Conservation (phyloP, 2,888 invertebrate species). For the Acleris emargana region DNA sequence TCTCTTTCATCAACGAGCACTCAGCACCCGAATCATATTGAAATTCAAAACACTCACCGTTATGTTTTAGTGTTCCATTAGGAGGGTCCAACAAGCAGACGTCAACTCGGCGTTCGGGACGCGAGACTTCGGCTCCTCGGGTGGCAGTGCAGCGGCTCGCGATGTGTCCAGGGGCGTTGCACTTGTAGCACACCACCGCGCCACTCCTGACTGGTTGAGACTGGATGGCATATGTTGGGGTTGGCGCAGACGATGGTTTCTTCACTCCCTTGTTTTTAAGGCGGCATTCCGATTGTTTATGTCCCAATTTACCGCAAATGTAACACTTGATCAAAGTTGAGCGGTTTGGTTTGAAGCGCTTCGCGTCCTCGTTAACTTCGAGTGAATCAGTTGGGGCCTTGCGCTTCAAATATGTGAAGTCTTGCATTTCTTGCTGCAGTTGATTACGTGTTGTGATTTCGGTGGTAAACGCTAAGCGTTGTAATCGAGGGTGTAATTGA, state of each 20-base stretch:
- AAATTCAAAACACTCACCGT: not conserved
- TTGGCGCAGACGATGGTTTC: too few relatives aligned
- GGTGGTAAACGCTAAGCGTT: not conserved
- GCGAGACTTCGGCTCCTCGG: too few relatives aligned
- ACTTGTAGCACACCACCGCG: too few relatives aligned
- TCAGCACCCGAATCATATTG: conserved; percentile 1
- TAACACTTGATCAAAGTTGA: not conserved
- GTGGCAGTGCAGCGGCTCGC: too few relatives aligned
- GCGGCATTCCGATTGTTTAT: too few relatives aligned
- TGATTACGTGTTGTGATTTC: not conserved
- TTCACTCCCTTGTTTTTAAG: too few relatives aligned
- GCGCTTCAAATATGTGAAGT: not conserved
- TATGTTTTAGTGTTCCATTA: not conserved
- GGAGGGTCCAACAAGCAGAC: not conserved
- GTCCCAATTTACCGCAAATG: not conserved
- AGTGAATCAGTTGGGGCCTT: too few relatives aligned
- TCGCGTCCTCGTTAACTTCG: too few relatives aligned
- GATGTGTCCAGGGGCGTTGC: too few relatives aligned
- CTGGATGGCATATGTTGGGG: too few relatives aligned
- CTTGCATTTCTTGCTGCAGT: not conserved
- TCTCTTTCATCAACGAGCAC: not conserved
- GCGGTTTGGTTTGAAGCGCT: too few relatives aligned
- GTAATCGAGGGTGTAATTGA: not conserved
- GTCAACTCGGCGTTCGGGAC: not conserved
- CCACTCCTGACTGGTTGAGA: too few relatives aligned